A percentile compares a stretch with the other conserved stretches of the same genome.
Conservation (phyloP, 1,140 invertebrate species). For the Lasioglossum baleicum region DNA sequence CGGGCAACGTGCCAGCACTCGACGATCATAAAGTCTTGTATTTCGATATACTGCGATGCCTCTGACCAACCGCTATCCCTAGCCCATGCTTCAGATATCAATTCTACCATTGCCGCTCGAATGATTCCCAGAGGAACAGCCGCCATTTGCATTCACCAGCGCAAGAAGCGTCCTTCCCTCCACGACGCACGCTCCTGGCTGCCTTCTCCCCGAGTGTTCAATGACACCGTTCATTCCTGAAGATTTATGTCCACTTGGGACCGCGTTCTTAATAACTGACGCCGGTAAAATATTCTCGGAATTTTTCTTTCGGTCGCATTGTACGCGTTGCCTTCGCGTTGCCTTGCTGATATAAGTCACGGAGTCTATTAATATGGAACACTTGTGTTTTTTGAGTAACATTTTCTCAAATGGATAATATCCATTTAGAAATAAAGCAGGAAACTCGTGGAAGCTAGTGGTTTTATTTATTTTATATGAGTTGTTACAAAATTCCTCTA, state of each 20-base stretch:
- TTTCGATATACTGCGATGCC: conserved; percentile 49
- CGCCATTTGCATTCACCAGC: conserved; percentile 29
- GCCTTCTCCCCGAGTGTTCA: neutral
- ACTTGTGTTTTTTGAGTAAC: no score
- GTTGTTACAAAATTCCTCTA: no score
- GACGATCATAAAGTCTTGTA: conserved; percentile 60
- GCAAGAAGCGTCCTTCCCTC: neutral
- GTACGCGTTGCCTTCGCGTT: no score
- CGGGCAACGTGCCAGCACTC: conserved; percentile 61
- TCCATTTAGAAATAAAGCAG: no score
- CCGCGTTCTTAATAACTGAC: neutral
- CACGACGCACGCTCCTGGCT: no score
- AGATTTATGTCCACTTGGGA: neutral
- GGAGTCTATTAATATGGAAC: no score
- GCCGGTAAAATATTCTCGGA: neutral
- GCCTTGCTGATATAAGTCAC: no score
- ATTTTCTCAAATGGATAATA: no score
- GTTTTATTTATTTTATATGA: no score
- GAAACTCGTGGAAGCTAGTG: no score
- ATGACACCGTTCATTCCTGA: neutral
- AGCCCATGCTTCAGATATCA: conserved; percentile 55
- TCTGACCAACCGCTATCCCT: conserved; percentile 40
- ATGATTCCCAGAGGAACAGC: conserved; percentile 42
- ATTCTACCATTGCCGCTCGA: conserved; percentile 50
- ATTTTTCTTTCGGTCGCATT: neutral